Base-by-base conservation (phyloP, 2,113 vertebrate species). In the Thunnus thynnus region DNA sequence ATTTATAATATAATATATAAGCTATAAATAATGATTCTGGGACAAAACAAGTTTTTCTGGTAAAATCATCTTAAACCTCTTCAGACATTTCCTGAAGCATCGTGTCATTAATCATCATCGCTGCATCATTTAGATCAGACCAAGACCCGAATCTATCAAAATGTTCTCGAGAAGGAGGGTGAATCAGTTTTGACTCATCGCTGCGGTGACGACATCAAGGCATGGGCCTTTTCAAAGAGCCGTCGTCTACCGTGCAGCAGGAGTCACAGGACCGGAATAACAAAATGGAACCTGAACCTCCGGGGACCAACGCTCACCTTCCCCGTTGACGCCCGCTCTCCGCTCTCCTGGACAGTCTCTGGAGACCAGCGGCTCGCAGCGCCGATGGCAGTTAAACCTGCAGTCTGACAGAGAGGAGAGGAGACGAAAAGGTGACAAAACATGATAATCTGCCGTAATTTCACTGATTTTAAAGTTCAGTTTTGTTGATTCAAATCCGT, bases 301-400 rank as follows among this genome's bases (percentile, higher is more conserved):
- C 25, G 1, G 16, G 3, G n/a, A 6, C 6, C 2, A 22, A 13
- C 0, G 57, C 89, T 90, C 81, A 94, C 94, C 93, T 58, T 89
- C 82, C 11, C 91, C 91, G 20, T 93, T 93, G 60, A 70, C 0
- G 44, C 36, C 36, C 2, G 20, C 46, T 32, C 66, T 87, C 85
- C 52, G 91, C 79, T 97, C 96, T 6, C 96, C 96, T 0, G 95
- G 91, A 54, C 96, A 97, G 86, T 97, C 94, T 1, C 94, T 95
- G 75, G 95, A 94, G 66, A 97, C 94, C 0, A 92, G 87, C 14
- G 87, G 85, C 57, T 95, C 93, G 0, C 96, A 97, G 71, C 96
- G 94, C 4, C 94, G 95, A 54, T 97, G 96, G 82, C 96, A 97
- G 88, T 97, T 97, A 78, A 96, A 96, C 90, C 95, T 96, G 94